Conservation (phyloP, 37 sponge, comb jelly and placozoan genomes). For the Tethya wilhelma region DNA sequence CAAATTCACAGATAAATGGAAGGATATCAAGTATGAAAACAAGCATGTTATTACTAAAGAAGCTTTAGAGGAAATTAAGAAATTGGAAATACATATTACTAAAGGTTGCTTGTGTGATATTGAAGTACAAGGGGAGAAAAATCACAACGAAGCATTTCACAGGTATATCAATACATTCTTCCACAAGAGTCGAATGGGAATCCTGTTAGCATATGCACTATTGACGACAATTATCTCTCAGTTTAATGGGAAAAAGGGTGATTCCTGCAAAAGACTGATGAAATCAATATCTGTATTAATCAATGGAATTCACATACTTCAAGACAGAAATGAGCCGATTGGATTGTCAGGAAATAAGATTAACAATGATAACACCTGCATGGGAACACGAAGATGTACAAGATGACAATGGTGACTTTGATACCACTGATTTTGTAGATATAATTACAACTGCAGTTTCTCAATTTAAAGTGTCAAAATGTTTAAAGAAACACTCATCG, state of each 20-base stretch:
- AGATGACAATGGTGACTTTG: too few relatives aligned
- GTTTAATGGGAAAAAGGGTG: too few relatives aligned
- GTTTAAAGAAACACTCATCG: too few relatives aligned
- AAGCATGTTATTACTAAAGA: not conserved
- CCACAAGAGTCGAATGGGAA: conserved; percentile 25
- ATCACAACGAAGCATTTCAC: conserved; percentile 20
- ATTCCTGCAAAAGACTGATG: not conserved
- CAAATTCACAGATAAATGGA: conserved; percentile 29
- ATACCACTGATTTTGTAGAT: too few relatives aligned
- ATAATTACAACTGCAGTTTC: too few relatives aligned
- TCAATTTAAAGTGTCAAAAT: too few relatives aligned
- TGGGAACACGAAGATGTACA: too few relatives aligned
- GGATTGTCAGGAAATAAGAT: too few relatives aligned
- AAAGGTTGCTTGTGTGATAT: conserved; percentile 39
- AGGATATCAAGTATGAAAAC: not conserved
- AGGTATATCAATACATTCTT: conserved; percentile 7
- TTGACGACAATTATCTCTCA: conserved; percentile 7
- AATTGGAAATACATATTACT: conserved; percentile 21
- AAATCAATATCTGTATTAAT: not conserved
- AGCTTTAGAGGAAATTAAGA: conserved; percentile 19
- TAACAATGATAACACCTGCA: too few relatives aligned
- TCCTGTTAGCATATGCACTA: conserved; percentile 27
- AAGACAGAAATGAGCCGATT: not conserved
- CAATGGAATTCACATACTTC: not conserved
- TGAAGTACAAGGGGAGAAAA: conserved; percentile 8